These are phyloP conservation scores for Heterochromis multidens DNA, from an alignment of 2,113 vertebrate genomes.

Conservation along the genomic window DNA sequence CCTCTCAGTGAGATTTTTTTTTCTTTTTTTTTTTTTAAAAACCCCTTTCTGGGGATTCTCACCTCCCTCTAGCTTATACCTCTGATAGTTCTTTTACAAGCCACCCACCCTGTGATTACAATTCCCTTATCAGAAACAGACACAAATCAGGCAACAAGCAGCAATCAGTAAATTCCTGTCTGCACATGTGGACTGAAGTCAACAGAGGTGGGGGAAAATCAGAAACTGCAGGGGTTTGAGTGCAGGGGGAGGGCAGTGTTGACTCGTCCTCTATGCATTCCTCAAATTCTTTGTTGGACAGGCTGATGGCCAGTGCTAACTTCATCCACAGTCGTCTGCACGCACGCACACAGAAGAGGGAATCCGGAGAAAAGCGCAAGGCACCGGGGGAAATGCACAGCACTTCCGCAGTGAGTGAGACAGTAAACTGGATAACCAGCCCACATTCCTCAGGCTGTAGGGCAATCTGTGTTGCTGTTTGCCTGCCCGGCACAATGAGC, in stretches of 20 bases:
- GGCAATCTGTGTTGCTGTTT: constrained; percentile 14
- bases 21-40: background rate
- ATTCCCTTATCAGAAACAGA: constrained; percentile 61
- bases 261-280: constrained; percentile 68
- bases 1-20: constrained; percentile 27
- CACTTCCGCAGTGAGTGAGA: constrained; percentile 18
- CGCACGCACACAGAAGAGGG: background rate
- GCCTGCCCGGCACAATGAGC: background rate
- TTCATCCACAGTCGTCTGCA: constrained; percentile 22
- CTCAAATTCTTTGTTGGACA: constrained; percentile 65
- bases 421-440: constrained; percentile 54
- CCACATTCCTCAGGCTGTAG: constrained; percentile 55
- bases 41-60: background rate
- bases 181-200: constrained; percentile 44
- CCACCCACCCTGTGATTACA: constrained; percentile 20
- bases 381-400: background rate
- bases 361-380: background rate
- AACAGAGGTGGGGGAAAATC: constrained; percentile 8
- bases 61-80: background rate
- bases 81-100: background rate
- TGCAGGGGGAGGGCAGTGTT: constrained; percentile 6
- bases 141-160: constrained; percentile 7
- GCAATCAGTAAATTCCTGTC: constrained; percentile 18
- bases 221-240: constrained; percentile 11
- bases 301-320: constrained; percentile 41